Evolutionary conservation across 1,140 invertebrate species (phyloP).

Genomic region (Trichogramma pretiosum): DNA sequence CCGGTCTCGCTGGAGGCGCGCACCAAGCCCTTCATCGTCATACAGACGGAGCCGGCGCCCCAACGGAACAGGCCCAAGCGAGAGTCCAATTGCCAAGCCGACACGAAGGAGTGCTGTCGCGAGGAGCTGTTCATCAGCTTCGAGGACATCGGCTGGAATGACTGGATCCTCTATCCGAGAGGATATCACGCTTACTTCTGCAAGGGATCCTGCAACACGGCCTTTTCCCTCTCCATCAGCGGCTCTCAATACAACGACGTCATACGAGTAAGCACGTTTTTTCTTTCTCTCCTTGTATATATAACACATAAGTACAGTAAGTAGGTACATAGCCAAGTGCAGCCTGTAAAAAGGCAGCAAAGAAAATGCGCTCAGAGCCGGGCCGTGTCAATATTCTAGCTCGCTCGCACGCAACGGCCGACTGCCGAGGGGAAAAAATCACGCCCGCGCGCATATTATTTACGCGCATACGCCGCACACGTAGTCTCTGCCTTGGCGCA

Average conservation of each 20-base stretch:
- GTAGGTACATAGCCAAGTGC: too few species aligned
- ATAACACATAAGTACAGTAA: too few species aligned
- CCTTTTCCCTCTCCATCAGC: conserved; percentile 56
- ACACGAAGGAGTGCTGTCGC: conserved; percentile 69
- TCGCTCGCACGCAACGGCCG: too few species aligned
- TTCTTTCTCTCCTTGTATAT: too few species aligned
- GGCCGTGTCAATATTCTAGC: too few species aligned
- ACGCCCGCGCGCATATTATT: too few species aligned
- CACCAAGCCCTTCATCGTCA: conserved; percentile 63
- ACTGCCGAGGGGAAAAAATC: too few species aligned
- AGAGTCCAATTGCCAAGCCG: conserved; percentile 59
- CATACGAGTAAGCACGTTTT: conserved; percentile 57
- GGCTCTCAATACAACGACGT: conserved; percentile 61
- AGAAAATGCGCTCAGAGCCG: too few species aligned
- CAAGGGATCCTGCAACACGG: conserved; percentile 64
- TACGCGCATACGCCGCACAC: too few species aligned
- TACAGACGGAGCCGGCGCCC: conserved; percentile 52
- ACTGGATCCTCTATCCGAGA: conserved; percentile 74
- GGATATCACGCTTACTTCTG: conserved; percentile 81
- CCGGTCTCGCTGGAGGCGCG: conserved; percentile 56
- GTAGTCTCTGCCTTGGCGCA: too few species aligned
- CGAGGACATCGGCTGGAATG: conserved; percentile 74
- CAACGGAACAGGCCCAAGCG: conserved; percentile 53
- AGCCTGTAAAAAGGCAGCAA: too few species aligned
- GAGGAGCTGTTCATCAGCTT: conserved; percentile 76